A percentile compares a stretch with the other conserved stretches of the same genome.
These are phyloP conservation scores for Hoplias malabaricus DNA, from an alignment of 2,113 vertebrate genomes.

Conservation along the genomic window DNA sequence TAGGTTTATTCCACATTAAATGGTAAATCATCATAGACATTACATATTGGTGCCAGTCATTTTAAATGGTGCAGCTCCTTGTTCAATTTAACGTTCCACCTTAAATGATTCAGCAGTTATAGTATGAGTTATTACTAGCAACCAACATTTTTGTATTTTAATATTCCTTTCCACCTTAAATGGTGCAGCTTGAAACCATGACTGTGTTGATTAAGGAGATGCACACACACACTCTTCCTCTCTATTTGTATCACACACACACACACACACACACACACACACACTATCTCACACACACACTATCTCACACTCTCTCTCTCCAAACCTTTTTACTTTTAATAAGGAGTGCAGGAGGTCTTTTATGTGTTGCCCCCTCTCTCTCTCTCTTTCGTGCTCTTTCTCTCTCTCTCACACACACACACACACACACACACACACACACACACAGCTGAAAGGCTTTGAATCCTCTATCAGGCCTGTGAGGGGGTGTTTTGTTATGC, in stretches of 20 bases:
- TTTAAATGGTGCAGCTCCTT: too few relatives aligned
- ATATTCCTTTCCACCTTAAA: too few relatives aligned
- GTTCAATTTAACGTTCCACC: too few relatives aligned
- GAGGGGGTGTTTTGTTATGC: background rate
- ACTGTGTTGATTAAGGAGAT: too few relatives aligned
- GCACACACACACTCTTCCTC: too few relatives aligned
- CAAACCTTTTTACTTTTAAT: constrained; percentile 27
- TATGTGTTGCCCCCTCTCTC: background rate
- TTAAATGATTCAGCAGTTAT: too few relatives aligned
- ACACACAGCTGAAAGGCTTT: constrained; percentile 1
- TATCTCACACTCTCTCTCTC: background rate
- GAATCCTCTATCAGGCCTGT: constrained; percentile 7
- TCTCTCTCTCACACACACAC: constrained; percentile 4
- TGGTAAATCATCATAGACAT: too few relatives aligned
- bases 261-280: background rate
- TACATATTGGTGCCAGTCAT: too few relatives aligned
- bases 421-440: constrained; percentile 1
- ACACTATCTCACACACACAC: background rate
- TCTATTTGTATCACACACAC: background rate
- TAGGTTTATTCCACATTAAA: too few relatives aligned
- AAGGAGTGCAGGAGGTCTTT: background rate
- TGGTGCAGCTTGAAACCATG: too few relatives aligned
- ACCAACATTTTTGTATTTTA: too few relatives aligned
- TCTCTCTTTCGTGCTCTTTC: background rate
- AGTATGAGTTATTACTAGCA: too few relatives aligned